Percentiles rank a stretch among this genome's conserved stretches.
These are phyloP conservation scores for Hydraecia micacea DNA, from an alignment of 2,888 invertebrate species.

Conservation along the genomic window DNA sequence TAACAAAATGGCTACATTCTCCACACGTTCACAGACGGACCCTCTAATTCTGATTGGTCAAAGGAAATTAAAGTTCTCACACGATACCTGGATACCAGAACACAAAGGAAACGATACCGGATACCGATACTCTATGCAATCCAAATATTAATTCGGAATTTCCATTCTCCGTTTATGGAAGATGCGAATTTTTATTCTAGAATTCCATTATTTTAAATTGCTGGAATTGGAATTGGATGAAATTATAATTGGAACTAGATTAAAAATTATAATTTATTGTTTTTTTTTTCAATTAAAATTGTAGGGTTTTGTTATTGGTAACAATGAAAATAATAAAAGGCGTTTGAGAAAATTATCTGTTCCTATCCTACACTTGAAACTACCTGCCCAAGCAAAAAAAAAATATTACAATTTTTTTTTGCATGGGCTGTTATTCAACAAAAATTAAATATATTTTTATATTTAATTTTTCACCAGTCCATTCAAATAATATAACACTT, in stretches of 20 bases:
- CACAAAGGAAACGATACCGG: conserved; percentile 73
- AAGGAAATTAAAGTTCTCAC: conserved; percentile 75
- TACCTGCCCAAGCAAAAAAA: neutral
- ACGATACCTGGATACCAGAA: conserved; percentile 56
- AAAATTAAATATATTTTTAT: too few species aligned
- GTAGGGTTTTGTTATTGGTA: neutral
- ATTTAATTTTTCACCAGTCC: neutral
- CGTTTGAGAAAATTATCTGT: neutral
- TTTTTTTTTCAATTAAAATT: too few species aligned
- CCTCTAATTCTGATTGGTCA: conserved; percentile 78
- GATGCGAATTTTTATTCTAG: conserved; percentile 63
- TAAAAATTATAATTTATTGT: neutral
- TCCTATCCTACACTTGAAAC: neutral
- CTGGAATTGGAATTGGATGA: neutral
- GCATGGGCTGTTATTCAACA: too few species aligned
- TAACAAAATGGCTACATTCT: conserved; percentile 30
- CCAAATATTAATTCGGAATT: conserved; percentile 84
- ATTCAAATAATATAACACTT: neutral
- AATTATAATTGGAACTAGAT: neutral
- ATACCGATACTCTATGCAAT: conserved; percentile 64
- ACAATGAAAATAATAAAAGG: neutral
- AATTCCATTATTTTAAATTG: conserved; percentile 37
- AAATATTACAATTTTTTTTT: too few species aligned
- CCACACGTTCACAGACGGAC: conserved; percentile 34
- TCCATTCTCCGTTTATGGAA: conserved; percentile 69